Percentiles rank a stretch among this genome's conserved stretches.
These are phyloP conservation scores for Tupiocoris notatus DNA, from an alignment of 2,888 invertebrate genomes.

Conservation along the genomic window DNA sequence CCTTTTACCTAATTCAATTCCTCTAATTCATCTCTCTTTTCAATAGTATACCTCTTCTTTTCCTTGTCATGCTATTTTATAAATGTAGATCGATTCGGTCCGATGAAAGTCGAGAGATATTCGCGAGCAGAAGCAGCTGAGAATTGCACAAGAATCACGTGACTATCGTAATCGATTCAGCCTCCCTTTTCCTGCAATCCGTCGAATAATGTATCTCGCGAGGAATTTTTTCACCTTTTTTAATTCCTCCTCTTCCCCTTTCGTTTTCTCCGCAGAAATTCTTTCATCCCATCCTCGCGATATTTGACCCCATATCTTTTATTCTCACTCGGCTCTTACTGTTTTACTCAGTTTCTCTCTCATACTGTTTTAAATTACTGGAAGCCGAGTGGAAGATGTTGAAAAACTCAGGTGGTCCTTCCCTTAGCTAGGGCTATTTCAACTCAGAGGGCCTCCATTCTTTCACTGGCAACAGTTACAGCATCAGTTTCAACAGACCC, in stretches of 20 bases:
- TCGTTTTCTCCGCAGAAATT: too few species aligned
- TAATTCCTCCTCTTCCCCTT: background rate
- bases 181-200: background rate
- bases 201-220: background rate
- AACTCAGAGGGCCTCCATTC: background rate
- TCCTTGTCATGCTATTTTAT: too few species aligned
- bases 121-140: background rate
- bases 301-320: background rate
- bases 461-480: background rate
- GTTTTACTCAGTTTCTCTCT: background rate
- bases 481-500: background rate
- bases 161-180: slow-evolving; percentile 30
- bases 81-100: too few species aligned
- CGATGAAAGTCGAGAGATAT: too few species aligned
- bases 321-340: background rate
- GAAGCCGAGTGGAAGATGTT: background rate
- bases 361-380: background rate
- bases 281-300: too few species aligned
- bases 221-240: background rate
- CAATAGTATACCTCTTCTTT: too few species aligned
- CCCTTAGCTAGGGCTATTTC: background rate
- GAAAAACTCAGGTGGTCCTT: background rate
- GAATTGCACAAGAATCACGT: slow-evolving; percentile 10
- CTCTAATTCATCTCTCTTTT: too few species aligned
- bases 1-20: too few species aligned